Percentiles rank a stretch among this genome's conserved stretches.
Evolutionary conservation across 2,797 vertebrate genomes (phyloP).

Genomic region (Gambusia yucatana): DNA sequence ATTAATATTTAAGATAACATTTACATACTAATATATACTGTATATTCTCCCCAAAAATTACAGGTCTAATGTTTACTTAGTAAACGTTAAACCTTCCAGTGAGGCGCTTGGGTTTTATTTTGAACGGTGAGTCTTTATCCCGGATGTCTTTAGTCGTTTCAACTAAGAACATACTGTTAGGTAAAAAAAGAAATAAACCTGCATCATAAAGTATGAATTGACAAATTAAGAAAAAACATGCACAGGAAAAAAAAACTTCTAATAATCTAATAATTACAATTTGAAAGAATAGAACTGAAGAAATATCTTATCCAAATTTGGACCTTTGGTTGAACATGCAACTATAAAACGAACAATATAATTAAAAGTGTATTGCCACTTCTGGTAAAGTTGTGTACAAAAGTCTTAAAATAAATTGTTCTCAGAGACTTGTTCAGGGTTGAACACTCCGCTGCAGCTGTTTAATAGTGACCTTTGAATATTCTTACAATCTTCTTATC

Average conservation of each 20-base stretch:
- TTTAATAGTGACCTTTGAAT: too few relatives aligned
- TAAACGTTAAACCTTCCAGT: too few relatives aligned
- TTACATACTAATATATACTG: rapidly evolving
- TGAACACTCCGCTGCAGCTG: too few relatives aligned
- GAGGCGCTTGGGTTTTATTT: constrained; percentile 26
- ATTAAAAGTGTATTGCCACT: too few relatives aligned
- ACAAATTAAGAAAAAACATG: not conserved
- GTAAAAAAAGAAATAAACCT: not conserved
- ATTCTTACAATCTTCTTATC: too few relatives aligned
- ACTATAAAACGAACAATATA: too few relatives aligned
- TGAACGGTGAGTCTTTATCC: constrained; percentile 26
- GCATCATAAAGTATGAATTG: not conserved
- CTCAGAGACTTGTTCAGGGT: too few relatives aligned
- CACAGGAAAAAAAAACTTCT: not conserved
- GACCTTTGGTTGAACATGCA: too few relatives aligned
- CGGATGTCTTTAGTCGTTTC: not conserved
- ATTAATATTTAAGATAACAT: rapidly evolving
- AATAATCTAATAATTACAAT: not conserved
- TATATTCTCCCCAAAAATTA: not conserved
- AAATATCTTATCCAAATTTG: not conserved
- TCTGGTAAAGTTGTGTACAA: too few relatives aligned
- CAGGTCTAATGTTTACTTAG: rapidly evolving
- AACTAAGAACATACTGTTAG: not conserved
- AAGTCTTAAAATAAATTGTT: too few relatives aligned
- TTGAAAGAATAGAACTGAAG: not conserved